Evolutionary conservation across 2,113 vertebrate genomes (phyloP).

Genomic region (Poecilia latipinna): DNA sequence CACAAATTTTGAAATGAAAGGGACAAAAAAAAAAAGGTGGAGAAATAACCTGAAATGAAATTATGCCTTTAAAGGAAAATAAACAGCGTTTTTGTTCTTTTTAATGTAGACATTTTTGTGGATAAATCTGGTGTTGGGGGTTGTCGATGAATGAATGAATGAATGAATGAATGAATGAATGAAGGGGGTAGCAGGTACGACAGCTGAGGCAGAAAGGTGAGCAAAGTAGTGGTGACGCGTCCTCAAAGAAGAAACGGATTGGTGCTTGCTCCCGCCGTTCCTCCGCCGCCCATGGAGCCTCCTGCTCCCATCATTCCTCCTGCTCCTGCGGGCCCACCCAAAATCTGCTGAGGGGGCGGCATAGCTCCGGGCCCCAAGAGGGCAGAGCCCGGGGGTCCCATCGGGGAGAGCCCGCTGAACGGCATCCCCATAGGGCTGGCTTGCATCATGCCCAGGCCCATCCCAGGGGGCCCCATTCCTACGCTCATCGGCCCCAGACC

Average conservation of each 20-base stretch:
- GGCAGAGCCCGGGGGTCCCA: slow-evolving; percentile 72
- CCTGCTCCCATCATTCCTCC: slow-evolving; percentile 77
- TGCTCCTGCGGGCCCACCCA: slow-evolving; percentile 77
- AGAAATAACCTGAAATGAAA: slow-evolving; percentile 61
- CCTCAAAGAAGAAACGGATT: slow-evolving; percentile 86
- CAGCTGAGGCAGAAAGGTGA: slow-evolving; percentile 54
- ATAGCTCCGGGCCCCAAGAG: slow-evolving; percentile 72
- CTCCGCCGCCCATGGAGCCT: slow-evolving; percentile 75
- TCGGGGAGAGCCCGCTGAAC: slow-evolving; percentile 81
- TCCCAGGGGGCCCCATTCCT: slow-evolving; percentile 78
- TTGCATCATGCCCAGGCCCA: slow-evolving; percentile 78
- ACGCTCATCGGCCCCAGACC: slow-evolving; percentile 77
- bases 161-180: slow-evolving; percentile 30
- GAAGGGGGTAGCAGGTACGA: slow-evolving; percentile 63
- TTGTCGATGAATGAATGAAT: slow-evolving; percentile 9
- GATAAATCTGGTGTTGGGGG: slow-evolving; percentile 69
- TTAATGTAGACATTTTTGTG: slow-evolving; percentile 76
- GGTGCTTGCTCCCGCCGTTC: slow-evolving; percentile 79
- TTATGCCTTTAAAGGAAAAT: slow-evolving; percentile 70
- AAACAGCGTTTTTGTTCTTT: slow-evolving; percentile 47
- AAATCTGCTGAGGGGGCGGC: slow-evolving; percentile 84
- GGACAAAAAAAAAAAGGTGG: slow-evolving; percentile 53
- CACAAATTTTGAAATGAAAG: slow-evolving; percentile 66
- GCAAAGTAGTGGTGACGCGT: slow-evolving; percentile 55
- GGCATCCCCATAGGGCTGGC: slow-evolving; percentile 84